These are phyloP conservation scores for Butorides virescens DNA, from an alignment of 2,113 vertebrate species.

Conservation along the genomic window DNA sequence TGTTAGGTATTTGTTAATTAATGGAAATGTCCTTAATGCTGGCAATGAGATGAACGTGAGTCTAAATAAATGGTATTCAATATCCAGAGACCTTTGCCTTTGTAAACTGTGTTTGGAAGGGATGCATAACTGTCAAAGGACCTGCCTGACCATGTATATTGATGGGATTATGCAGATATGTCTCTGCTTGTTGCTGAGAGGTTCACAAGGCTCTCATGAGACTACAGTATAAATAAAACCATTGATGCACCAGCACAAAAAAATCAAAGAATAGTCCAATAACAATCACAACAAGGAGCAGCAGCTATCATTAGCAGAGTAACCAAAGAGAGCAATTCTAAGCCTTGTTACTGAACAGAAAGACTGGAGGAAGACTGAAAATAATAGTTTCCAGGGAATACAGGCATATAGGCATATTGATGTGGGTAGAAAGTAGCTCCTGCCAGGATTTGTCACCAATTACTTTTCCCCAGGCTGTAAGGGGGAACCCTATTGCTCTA, in stretches of 20 bases:
- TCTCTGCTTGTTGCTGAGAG: neutral
- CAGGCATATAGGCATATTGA: neutral
- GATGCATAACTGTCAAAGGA: neutral
- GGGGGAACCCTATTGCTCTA: neutral
- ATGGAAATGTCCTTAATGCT: neutral
- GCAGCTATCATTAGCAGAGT: neutral
- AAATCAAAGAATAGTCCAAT: neutral
- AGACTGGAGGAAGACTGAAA: neutral
- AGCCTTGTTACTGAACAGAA: neutral
- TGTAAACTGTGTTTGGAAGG: neutral
- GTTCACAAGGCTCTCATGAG: neutral
- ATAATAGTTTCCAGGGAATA: neutral
- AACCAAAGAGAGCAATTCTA: neutral
- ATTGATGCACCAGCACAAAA: neutral
- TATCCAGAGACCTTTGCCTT: neutral
- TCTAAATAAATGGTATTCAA: neutral
- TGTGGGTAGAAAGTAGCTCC: neutral
- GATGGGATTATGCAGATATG: neutral
- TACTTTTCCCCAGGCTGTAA: neutral
- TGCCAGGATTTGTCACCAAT: constrained; percentile 5
- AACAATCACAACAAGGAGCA: neutral
- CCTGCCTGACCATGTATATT: neutral
- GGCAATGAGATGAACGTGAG: neutral
- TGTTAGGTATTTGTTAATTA: neutral
- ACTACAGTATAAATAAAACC: neutral